phyloP scores from a whole-genome alignment of 2,888 invertebrate genomes.

The Rhogogaster chlorosoma region DNA sequence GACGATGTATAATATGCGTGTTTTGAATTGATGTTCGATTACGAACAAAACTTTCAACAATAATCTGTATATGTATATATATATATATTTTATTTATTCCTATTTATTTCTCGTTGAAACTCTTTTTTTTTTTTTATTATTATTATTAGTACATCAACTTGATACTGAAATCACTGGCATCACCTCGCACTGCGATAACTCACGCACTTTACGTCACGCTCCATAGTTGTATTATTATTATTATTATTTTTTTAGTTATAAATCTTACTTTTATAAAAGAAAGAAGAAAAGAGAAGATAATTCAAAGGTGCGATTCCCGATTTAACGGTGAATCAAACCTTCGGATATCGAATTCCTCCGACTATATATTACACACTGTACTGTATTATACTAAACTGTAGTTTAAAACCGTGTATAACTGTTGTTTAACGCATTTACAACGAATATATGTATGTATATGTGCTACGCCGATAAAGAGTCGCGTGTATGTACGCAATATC shows the following conservation, averaged over 20 bases:
- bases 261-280: too few species aligned
- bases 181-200: background rate
- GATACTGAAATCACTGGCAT: background rate
- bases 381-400: background rate
- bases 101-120: background rate
- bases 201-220: background rate
- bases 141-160: background rate
- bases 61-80: too few species aligned
- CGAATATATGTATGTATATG: background rate
- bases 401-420: background rate
- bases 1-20: background rate
- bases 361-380: background rate
- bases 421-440: constrained; percentile 5
- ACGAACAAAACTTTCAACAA: background rate
- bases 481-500: too few species aligned
- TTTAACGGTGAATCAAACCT: too few species aligned
- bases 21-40: too few species aligned
- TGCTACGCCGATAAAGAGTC: background rate
- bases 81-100: background rate
- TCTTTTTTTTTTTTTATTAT: background rate
- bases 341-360: too few species aligned
- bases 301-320: too few species aligned
- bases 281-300: too few species aligned
- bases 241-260: too few species aligned
- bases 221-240: background rate